Evolutionary conservation across 2,888 invertebrate species (phyloP).

Genomic region (Orchesella flavescens): DNA sequence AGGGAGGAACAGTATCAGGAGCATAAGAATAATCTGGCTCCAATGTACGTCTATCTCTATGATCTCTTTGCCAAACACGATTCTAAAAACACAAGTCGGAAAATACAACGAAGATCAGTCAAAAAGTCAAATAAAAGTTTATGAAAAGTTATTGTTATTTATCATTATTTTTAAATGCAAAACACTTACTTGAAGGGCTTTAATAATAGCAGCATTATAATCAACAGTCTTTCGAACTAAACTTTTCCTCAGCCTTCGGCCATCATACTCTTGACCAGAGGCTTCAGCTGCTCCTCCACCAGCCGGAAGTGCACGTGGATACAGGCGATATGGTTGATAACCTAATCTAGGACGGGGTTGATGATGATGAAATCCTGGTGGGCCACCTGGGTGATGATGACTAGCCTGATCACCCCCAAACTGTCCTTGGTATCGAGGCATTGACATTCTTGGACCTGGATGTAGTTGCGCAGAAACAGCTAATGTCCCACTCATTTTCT

Average conservation of each 20-base stretch:
- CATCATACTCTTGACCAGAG: slow-evolving; percentile 85
- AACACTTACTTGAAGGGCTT: slow-evolving; percentile 85
- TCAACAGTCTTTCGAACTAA: slow-evolving; percentile 98
- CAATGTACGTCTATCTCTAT: slow-evolving; percentile 88
- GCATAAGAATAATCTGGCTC: slow-evolving; percentile 97
- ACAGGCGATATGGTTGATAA: slow-evolving; percentile 76
- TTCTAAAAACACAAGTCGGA: slow-evolving; percentile 80
- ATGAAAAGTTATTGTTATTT: no score
- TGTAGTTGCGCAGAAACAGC: slow-evolving; percentile 51
- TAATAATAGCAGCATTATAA: slow-evolving; percentile 95
- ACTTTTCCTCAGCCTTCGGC: slow-evolving; percentile 94
- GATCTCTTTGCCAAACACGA: slow-evolving; percentile 96
- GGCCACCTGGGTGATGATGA: slow-evolving; percentile 55
- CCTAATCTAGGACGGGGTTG: slow-evolving; percentile 64
- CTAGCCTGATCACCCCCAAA: slow-evolving; percentile 33
- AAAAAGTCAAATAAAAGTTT: no score
- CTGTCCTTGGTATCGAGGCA: slow-evolving; percentile 55
- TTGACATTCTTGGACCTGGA: slow-evolving; percentile 55
- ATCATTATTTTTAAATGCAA: no score
- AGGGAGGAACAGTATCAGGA: slow-evolving; percentile 93
- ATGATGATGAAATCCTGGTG: slow-evolving; percentile 50
- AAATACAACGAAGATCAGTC: no score
- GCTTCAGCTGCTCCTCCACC: slow-evolving; percentile 45
- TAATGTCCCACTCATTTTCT: slow-evolving; percentile 60
- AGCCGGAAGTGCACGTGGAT: slow-evolving; percentile 73